Evolutionary conservation across 2,797 vertebrate species (phyloP), one percentile per base, ranked within the genome.

Genomic region (Sebastes iracundus): DNA sequence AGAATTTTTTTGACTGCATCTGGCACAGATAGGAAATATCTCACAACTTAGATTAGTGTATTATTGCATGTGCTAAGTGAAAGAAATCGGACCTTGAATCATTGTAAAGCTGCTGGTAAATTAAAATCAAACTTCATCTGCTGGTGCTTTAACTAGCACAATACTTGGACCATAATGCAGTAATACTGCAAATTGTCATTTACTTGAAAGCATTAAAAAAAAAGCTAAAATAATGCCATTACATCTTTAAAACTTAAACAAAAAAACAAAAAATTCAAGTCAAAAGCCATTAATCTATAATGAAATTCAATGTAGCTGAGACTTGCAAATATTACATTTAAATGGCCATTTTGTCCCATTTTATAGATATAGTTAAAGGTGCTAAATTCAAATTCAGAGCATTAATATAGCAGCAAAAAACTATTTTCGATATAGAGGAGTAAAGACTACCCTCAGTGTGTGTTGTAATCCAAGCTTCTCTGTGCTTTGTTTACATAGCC

Each of bases 31-130:
- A 72, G 49, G 73, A 22, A 32, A 33, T 5, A 38, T 63, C 5
- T 73, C 20, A 23, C 27, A 68, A 14, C 42, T 61, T 8, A 56
- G 4, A 53, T 52, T 2, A 28, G 22, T 33, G 1, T 23, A 25
- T 76, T 78, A 79, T 53, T 84, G 46, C 55, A 73, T 65, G 23
- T 63, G 71, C n/a, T 38, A 23, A 62, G 18, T 61, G 12, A 33
- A 56, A 23, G n/a, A 28, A 65, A 52, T 46, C 2, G 0, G 10
- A 66, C 13, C 10, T 28, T 2, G 2, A 73, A 77, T 22, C 16
- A 52, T 25, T 25, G 6, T 46, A 38, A 67, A 73, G 75, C 55
- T 76, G 42, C 62, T 55, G 6, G 9, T 42, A 60, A 69, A 66
- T 59, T 25, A 73, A 62, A 62, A 52, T 61, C 14, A 20, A 64